Evolutionary conservation across 2,113 vertebrate species (phyloP).

Genomic region (Plecotus auritus): DNA sequence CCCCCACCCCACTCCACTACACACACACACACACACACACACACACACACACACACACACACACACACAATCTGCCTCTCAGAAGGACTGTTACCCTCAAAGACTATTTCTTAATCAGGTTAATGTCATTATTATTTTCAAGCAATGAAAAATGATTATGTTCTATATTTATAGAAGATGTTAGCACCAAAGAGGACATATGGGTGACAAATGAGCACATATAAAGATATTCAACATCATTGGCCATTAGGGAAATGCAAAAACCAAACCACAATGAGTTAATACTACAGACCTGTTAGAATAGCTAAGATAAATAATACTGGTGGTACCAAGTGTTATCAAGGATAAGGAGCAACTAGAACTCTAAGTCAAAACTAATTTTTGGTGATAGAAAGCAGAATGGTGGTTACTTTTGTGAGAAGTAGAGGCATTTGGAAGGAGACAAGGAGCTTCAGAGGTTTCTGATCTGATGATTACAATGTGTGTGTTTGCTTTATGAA

Average conservation of each 20-base stretch:
- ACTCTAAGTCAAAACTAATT: no score
- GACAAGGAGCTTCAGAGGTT: no score
- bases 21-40: no score
- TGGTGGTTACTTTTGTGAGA: no score
- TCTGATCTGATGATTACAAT: no score
- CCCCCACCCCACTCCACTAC: no score
- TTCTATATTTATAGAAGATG: background rate
- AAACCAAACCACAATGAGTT: conserved; percentile 2
- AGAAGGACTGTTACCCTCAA: background rate
- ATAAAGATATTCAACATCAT: background rate
- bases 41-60: no score
- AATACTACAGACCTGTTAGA: background rate
- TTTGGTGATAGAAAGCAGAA: no score
- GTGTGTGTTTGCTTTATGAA: no score
- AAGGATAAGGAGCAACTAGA: background rate
- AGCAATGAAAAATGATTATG: background rate
- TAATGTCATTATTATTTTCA: background rate
- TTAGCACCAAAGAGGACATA: background rate
- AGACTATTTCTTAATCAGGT: background rate
- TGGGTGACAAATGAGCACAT: background rate
- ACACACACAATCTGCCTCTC: background rate
- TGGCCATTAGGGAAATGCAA: conserved; percentile 4
- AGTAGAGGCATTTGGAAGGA: no score
- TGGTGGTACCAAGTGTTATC: background rate
- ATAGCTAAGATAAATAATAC: conserved; percentile 21